Evolutionary conservation across 2,797 vertebrate species (phyloP), one percentile per base, ranked within the genome.

Genomic region (Etheostoma perlongum): DNA sequence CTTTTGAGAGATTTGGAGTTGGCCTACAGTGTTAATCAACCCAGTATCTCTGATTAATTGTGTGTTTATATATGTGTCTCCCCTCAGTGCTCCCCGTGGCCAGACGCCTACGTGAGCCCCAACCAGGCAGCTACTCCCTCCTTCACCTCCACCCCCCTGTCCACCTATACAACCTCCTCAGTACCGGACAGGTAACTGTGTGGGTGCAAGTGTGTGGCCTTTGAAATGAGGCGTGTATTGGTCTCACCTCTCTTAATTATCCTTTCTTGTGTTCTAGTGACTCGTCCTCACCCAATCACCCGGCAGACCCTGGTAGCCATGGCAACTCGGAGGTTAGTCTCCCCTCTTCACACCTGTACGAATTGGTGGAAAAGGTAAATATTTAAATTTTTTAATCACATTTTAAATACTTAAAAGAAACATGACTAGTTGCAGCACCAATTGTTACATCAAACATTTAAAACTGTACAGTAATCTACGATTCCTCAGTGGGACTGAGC

Each of bases 271-370:
- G n/a, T 86, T 74, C 2, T 63, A 99, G 98, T 91, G 97, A 97
- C 90, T 97, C 97, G 53, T 98, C 98, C 68, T 98, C 97, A 83
- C 97, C 98, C 81, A 98, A 98, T 94, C 97, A 98, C 92, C 97
- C 98, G 94, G 97, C 94, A 93, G 98, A 99, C 78, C 94, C 94
- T 86, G 92, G 87, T 79, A 91, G 91, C 92, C 96, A 94, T 73
- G 88, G 88, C 6, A 93, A 91, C 86, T 91, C 89, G 61, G 98
- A 98, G 93, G 97, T 99, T 58, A 93, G 96, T 95, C 49, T 23
- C 25, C 57, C 8, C 40, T 69, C 49, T 8, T 49, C 27, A 42
- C 61, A 21, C 11, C n/a, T 62, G 25, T 40, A 6, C 18, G 33
- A 82, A 36, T n/a, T 15, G 4, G 21, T 64, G 23, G 14, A 53